These are phyloP conservation scores for Aviceda leuphotes DNA, from an alignment of 2,797 vertebrate genomes.

Conservation along the genomic window DNA sequence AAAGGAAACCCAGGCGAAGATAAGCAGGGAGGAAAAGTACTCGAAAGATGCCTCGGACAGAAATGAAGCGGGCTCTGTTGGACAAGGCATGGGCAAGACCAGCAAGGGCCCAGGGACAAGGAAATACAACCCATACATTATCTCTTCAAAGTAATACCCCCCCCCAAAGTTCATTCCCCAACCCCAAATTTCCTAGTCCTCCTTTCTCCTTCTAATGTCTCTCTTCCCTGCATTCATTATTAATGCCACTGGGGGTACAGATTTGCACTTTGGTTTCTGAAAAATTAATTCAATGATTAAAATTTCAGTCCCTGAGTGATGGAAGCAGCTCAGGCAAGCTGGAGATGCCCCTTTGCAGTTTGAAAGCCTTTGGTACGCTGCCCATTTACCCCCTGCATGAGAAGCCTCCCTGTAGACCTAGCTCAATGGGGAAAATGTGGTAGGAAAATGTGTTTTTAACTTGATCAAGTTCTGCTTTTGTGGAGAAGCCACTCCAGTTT, in stretches of 20 bases:
- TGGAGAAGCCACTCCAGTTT: neutral
- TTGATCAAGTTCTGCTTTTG: neutral
- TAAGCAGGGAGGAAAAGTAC: neutral
- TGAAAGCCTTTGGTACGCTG: neutral
- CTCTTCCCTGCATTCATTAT: slow-evolving; percentile 67
- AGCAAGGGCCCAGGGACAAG: neutral
- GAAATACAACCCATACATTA: neutral
- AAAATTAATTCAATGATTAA: slow-evolving; percentile 78
- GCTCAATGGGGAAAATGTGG: neutral
- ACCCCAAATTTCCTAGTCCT: neutral
- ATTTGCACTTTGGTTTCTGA: slow-evolving; percentile 66
- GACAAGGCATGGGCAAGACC: neutral
- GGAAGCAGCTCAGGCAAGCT: slow-evolving; percentile 45
- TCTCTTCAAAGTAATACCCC: neutral
- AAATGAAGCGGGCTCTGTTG: neutral
- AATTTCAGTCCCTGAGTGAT: slow-evolving; percentile 74
- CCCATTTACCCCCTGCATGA: neutral
- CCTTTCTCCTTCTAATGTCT: neutral
- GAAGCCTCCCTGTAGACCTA: neutral
- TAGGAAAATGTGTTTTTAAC: neutral
- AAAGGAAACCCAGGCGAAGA: neutral
- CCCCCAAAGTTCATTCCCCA: neutral
- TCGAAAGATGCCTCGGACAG: neutral
- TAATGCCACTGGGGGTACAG: slow-evolving; percentile 67
- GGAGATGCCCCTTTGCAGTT: slow-evolving; percentile 37